phyloP scores from a whole-genome alignment of 2,797 vertebrate genomes.

The Rhyacichthys aspro region DNA sequence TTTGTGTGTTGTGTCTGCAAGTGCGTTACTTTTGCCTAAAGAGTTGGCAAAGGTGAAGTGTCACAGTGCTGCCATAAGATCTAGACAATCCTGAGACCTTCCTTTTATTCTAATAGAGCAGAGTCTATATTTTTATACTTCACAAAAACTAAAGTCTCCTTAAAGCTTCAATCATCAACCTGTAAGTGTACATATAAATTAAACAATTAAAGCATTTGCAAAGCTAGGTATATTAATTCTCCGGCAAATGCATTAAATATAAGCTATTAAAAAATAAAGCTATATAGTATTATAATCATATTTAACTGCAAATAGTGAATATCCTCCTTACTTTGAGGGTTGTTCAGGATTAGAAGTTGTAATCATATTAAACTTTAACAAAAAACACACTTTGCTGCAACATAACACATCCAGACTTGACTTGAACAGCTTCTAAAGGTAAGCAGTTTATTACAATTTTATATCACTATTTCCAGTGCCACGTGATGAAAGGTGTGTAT shows the following conservation, averaged over 20 bases:
- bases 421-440: background rate
- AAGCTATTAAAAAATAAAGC: too few relatives aligned
- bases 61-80: background rate
- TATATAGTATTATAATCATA: too few relatives aligned
- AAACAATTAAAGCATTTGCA: background rate
- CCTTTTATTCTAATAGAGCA: slow-evolving; percentile 4
- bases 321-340: too few relatives aligned
- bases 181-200: slow-evolving; percentile 20
- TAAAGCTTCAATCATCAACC: background rate
- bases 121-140: background rate
- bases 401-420: background rate
- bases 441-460: slow-evolving; percentile 4
- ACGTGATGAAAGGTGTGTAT: slow-evolving; percentile 40
- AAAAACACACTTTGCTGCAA: background rate
- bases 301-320: too few relatives aligned
- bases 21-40: slow-evolving; percentile 24
- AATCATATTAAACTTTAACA: too few relatives aligned
- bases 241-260: too few relatives aligned
- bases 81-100: slow-evolving; percentile 6
- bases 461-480: slow-evolving; percentile 15
- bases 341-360: too few relatives aligned
- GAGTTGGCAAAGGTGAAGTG: background rate
- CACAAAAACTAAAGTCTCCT: background rate
- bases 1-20: slow-evolving; percentile 41
- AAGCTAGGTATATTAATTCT: too few relatives aligned